Percentiles rank a stretch among this genome's conserved stretches.
Conservation (phyloP, 2,797 vertebrate species). For the Tragopan temminckii region DNA sequence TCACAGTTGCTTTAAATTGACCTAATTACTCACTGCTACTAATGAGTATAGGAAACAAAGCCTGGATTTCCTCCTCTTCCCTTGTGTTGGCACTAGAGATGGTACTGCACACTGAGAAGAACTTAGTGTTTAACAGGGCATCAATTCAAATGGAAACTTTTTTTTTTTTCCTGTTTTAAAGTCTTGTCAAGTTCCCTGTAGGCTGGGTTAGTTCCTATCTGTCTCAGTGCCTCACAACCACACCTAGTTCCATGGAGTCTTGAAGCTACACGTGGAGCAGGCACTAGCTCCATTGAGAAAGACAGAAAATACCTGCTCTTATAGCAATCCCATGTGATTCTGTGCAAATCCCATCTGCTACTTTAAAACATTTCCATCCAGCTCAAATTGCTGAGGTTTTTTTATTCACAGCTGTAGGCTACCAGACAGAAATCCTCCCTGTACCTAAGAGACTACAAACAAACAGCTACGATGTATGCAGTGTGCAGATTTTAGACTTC, state of each 20-base stretch:
- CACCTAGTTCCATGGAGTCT: accelerated
- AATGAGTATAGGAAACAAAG: neutral
- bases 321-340: neutral
- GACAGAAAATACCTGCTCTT: neutral
- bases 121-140: neutral
- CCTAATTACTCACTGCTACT: neutral
- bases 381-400: neutral
- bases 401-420: neutral
- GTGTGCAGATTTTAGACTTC: neutral
- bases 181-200: neutral
- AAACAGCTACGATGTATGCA: neutral
- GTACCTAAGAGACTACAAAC: neutral
- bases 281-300: neutral
- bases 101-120: neutral
- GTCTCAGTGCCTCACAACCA: neutral
- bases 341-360: accelerated
- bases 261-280: neutral
- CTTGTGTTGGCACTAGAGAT: neutral
- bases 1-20: neutral
- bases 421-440: neutral
- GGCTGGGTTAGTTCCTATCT: neutral
- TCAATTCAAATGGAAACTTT: neutral
- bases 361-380: neutral
- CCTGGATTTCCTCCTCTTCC: neutral
- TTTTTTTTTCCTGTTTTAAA: neutral